phyloP scores from a whole-genome alignment of 2,113 vertebrate species.

The Trogon surrucura region DNA sequence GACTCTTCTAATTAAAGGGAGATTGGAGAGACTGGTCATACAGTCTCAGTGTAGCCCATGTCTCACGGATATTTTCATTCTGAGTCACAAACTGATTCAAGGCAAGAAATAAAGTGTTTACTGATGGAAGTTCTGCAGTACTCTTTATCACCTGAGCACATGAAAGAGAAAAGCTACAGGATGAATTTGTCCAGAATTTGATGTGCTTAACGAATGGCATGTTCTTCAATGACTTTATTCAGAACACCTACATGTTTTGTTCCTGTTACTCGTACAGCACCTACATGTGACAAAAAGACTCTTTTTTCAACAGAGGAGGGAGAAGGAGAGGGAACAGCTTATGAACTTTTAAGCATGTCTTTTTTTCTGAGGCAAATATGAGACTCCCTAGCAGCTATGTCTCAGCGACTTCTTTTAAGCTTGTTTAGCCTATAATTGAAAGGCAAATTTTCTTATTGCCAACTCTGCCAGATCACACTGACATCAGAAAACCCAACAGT shows the following conservation, averaged over 20 bases:
- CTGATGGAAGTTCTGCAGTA: not conserved
- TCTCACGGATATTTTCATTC: slow-evolving; percentile 28
- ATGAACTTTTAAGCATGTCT: not conserved
- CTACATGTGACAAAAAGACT: slow-evolving; percentile 49
- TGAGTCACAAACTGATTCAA: slow-evolving; percentile 33
- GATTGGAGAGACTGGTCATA: not conserved
- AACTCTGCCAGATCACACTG: slow-evolving; percentile 37
- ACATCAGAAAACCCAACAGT: slow-evolving; percentile 45
- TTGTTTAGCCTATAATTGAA: slow-evolving; percentile 35
- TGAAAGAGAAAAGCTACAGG: slow-evolving; percentile 17
- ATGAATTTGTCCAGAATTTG: slow-evolving; percentile 44
- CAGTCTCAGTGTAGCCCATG: not conserved
- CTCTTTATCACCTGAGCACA: slow-evolving; percentile 51
- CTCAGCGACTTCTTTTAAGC: slow-evolving; percentile 15
- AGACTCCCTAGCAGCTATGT: not conserved
- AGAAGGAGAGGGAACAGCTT: slow-evolving; percentile 17
- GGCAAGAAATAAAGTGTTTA: not conserved
- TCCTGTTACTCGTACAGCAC: slow-evolving; percentile 52
- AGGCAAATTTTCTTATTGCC: slow-evolving; percentile 29
- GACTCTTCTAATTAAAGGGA: not conserved
- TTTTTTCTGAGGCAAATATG: not conserved
- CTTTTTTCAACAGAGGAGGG: slow-evolving; percentile 44
- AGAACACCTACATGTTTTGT: slow-evolving; percentile 72
- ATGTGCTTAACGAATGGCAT: slow-evolving; percentile 54
- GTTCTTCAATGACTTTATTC: slow-evolving; percentile 62